Base-by-base conservation (phyloP, 2,113 vertebrate genomes). In the Macquaria australasica region DNA sequence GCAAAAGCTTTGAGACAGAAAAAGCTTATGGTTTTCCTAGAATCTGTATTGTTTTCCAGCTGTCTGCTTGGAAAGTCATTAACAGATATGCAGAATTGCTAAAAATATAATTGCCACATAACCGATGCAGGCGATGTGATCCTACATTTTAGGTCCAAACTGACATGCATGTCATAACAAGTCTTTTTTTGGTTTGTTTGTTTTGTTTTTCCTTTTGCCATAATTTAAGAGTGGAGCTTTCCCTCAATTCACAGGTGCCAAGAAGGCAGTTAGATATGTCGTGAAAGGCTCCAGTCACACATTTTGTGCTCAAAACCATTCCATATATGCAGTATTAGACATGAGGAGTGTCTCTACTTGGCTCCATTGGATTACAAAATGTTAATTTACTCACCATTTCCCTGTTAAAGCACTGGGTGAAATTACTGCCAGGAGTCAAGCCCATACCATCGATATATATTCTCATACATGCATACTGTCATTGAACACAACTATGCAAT, bases 401-500 rank as follows among this genome's bases (percentile, higher is more conserved):
- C 55, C 21, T 16, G n/a, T 76, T 8, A 34, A 73, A 23, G 51
- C 37, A 51, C 48, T 71, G 0, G 1, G 31, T 68, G 8, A 60
- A 71, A 77, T 71, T 82, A 77, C 88, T 89, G 83, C 83, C 83
- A 45, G 31, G 59, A 83, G 73, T 70, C 55, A 45, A 41, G n/a
- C 34, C 71, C 62, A 63, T 72, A 56, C 43, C 79, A 75, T 76
- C 23, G 41, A 45, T 34, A 56, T 23, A 59, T 51, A 79, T 62
- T 56, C 28, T 25, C 18, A 51, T 62, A 39, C 81, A 82, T 70
- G 59, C 88, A 88, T 89, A 84, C 68, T 43, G 56, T 84, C 82
- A 79, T 53, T 74, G 48, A 88, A 88, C 56, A 87, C 53, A 92
- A 90, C 94, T 95, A 95, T 94, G 93, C 92, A 94, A 95, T 84